A percentile compares a stretch with the other conserved stretches of the same genome.
Evolutionary conservation across 2,113 vertebrate genomes (phyloP).

Genomic region (Phrynosoma blainvillii): DNA sequence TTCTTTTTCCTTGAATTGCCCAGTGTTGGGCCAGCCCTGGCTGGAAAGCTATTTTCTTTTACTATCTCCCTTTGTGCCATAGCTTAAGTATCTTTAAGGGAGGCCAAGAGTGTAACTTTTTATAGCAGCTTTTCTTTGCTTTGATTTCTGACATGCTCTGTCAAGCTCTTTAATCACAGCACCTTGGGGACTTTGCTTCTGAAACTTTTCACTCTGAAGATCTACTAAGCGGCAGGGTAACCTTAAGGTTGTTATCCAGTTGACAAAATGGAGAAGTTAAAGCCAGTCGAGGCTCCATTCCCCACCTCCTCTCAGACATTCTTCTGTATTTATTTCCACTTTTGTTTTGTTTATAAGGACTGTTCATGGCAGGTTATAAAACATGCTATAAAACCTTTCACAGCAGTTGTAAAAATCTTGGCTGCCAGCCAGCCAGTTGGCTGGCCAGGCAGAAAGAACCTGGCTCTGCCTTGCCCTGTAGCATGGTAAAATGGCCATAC

Average conservation of each 20-base stretch:
- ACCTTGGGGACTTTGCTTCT: conserved; percentile 3
- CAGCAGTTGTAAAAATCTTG: conserved; percentile 26
- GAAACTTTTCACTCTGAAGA: conserved; percentile 20
- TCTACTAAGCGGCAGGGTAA: conserved; percentile 18
- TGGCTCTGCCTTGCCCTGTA: neutral
- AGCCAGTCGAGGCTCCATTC: conserved; percentile 5
- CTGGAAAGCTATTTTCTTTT: neutral
- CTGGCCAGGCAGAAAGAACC: neutral
- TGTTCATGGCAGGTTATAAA: conserved; percentile 45
- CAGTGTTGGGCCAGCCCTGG: too few relatives aligned
- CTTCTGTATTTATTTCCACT: conserved; percentile 41
- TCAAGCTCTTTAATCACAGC: conserved; percentile 6
- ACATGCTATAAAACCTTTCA: conserved; percentile 45
- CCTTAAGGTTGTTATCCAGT: conserved; percentile 24
- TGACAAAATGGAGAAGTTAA: conserved; percentile 44
- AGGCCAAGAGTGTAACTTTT: neutral
- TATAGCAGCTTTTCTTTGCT: conserved; percentile 28
- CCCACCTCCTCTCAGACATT: conserved; percentile 17
- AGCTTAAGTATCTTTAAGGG: neutral
- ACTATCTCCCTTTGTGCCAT: neutral
- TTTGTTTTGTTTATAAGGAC: conserved; percentile 47
- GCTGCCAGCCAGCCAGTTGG: conserved; percentile 9
- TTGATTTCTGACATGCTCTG: conserved; percentile 24
- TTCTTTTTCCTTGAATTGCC: neutral
- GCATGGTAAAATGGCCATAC: neutral